Base-by-base conservation (phyloP, 2,113 vertebrate species). In the Mohoua ochrocephala region DNA sequence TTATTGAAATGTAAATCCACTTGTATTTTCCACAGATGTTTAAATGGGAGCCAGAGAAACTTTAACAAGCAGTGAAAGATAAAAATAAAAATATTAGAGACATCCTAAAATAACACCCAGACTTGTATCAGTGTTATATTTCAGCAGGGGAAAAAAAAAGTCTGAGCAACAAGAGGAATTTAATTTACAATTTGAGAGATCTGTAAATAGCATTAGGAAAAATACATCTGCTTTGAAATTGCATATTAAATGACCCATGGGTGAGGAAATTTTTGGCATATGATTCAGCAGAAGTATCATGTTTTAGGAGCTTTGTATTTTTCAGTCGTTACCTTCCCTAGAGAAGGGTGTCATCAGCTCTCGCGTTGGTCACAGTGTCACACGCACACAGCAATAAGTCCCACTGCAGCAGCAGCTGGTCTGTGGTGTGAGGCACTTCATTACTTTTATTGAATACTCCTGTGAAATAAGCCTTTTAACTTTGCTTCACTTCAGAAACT, bases 91-190 rank as follows among this genome's bases (percentile, higher is more conserved):
- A 92, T 31, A 71, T 73, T 87, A 74, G 89, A 79, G 61, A 26
- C 69, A 89, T 95, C 80, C 88, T 93, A 89, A 89, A 93, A 90
- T 84, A 96, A 77, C 71, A 91, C 14, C 18, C 64, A 91, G 42
- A 13, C 45, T 91, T 54, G 15, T 86, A 89, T 71, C 87, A 64
- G 31, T 65, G 19, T 85, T 94, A n/a, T 30, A 73, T 95, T 96
- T 95, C 69, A 92, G 7, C 28, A 49, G 37, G 41, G 45, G 24
- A 54, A 77, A 85, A 91, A 91, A 91, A 68, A 74, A 67, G 45
- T 47, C 49, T 74, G 52, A 91, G 49, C 39, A 89, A 93, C 52
- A 76, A 79, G 95, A 91, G 27, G n/a, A 84, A 70, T 52, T 91
- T 57, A 86, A 75, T 71, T 89, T 89, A 59, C 54, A 78, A 71